A percentile compares a stretch with the other conserved stretches of the same genome.
Conservation (phyloP, 2,888 invertebrate genomes). For the Aplocera efformata region DNA sequence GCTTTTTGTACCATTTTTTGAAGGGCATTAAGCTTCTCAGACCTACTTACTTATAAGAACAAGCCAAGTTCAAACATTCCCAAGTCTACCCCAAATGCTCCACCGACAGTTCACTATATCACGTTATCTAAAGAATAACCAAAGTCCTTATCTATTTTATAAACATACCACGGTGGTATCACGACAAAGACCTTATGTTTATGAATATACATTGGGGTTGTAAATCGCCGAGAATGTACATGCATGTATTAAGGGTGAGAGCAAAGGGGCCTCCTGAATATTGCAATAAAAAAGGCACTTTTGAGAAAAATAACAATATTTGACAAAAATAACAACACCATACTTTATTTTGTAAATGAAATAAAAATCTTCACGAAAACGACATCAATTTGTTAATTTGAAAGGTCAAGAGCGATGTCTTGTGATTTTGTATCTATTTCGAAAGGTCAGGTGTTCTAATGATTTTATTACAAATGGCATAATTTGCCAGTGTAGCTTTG, state of each 20-base stretch:
- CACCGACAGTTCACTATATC: slow-evolving; percentile 1
- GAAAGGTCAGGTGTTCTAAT: slow-evolving; percentile 33
- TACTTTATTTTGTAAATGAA: too few relatives aligned
- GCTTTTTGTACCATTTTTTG: too few relatives aligned
- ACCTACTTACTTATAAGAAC: too few relatives aligned
- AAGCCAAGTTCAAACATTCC: too few relatives aligned
- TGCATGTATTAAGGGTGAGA: neutral
- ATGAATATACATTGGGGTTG: slow-evolving; percentile 44
- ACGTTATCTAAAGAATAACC: slow-evolving; percentile 22
- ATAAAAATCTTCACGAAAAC: too few relatives aligned
- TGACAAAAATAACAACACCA: too few relatives aligned
- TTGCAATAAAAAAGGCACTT: too few relatives aligned
- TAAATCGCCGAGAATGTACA: slow-evolving; percentile 9
- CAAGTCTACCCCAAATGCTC: neutral
- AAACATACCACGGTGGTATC: slow-evolving; percentile 22
- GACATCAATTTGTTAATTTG: too few relatives aligned
- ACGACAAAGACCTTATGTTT: slow-evolving; percentile 43
- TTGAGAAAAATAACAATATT: too few relatives aligned
- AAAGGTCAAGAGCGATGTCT: slow-evolving; percentile 41
- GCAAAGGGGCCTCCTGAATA: too few relatives aligned
- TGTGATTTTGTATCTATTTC: slow-evolving; percentile 26
- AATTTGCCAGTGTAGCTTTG: too few relatives aligned
- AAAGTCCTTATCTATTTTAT: slow-evolving; percentile 18
- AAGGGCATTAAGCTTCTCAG: too few relatives aligned
- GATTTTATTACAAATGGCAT: slow-evolving; percentile 15